phyloP scores from a whole-genome alignment of 1,140 invertebrate species.

The Trichonephila inaurata region DNA sequence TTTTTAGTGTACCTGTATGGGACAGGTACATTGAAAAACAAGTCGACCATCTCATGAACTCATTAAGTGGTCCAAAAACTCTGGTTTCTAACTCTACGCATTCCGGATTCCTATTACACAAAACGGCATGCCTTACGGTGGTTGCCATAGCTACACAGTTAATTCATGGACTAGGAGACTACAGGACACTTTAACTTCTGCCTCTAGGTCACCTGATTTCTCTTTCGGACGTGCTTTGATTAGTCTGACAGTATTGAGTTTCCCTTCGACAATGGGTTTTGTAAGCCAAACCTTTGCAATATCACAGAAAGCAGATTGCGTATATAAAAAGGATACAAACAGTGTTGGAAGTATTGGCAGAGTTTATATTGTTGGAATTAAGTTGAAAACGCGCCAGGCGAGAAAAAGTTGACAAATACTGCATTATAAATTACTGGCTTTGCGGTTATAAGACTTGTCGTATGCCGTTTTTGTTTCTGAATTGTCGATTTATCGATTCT shows the following conservation, averaged over 20 bases:
- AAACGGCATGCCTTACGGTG: conserved; percentile 7
- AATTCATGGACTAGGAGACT: conserved; percentile 45
- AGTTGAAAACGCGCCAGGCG: neutral
- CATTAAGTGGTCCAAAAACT: conserved; percentile 52
- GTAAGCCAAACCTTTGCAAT: neutral
- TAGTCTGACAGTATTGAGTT: conserved; percentile 2
- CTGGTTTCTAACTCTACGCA: conserved; percentile 22
- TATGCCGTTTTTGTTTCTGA: no score
- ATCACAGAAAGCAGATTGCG: neutral
- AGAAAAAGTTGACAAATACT: neutral
- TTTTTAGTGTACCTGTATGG: conserved; percentile 38
- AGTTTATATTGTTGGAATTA: neutral
- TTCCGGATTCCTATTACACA: conserved; percentile 49
- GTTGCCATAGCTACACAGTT: conserved; percentile 34
- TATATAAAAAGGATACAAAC: neutral
- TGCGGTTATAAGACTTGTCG: no score
- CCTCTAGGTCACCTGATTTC: conserved; percentile 48
- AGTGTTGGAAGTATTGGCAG: neutral
- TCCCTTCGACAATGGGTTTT: neutral
- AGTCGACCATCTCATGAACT: conserved; percentile 43
- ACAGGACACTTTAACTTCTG: conserved; percentile 35
- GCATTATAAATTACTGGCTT: no score
- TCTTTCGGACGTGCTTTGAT: neutral
- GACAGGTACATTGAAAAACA: conserved; percentile 43
- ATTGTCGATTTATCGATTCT: no score